Evolutionary conservation across 2,888 invertebrate species (phyloP), one percentile per base, ranked within the genome.

Genomic region (Meta bourneti): DNA sequence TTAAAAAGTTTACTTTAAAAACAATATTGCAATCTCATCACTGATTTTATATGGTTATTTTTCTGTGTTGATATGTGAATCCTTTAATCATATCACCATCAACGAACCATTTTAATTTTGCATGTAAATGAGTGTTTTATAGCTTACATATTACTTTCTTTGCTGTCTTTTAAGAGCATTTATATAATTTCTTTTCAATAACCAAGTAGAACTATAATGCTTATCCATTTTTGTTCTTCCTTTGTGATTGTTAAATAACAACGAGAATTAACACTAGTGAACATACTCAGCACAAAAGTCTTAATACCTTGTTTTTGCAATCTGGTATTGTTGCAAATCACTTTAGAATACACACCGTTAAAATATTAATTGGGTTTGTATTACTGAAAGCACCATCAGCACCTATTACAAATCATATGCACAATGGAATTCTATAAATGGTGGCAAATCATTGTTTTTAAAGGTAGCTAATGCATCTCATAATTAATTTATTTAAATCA

Each of bases 61-160:
- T 83, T 84, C 84, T 84, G n/a, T 75, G 81, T 88, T 75, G 75
- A 81, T 75, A 34, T 84, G 75, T 84, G 61, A 75, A 34, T 52
- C 84, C 75, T 61, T 16, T 8, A 52, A 78, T 52, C 72, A 72
- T 82, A 72, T 72, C 48, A 52, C 78, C 51, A 52, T 75, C 52
- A 75, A 52, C 13, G 51, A 71, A 52, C n/a, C 51, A 16, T 61
- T 78, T 74, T 80, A 7, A 19, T 48, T 88, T 81, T 88, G 80
- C 81, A 80, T 81, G 80, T 48, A 52, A 74, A 20, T 88, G 7
- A 88, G 54, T 88, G 72, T 51, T 74, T 88, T 72, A 19, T 82
- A 88, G 84, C 78, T 78, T 61, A 52, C 34, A 34, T 20, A 11
- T 74, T 74, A 54, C 54, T 61, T 34, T 48, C 78, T 87, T 87